Evolutionary conservation across 2,113 vertebrate genomes (phyloP).

Genomic region (Leptodactylus fuscus): DNA sequence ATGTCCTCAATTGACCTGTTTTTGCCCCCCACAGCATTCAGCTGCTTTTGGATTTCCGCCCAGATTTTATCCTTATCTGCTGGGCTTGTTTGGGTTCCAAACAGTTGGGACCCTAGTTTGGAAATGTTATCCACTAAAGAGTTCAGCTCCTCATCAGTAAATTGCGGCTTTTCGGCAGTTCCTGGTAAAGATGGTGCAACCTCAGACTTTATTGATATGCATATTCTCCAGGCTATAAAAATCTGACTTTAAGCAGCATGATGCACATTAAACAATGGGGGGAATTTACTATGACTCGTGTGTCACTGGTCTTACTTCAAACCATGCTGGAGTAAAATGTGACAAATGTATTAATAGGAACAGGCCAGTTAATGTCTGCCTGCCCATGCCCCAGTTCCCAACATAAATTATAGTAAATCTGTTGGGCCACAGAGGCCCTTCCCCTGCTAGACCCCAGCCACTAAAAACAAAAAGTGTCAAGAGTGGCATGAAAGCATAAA

Average conservation of each 20-base stretch:
- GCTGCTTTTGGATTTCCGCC: constrained; percentile 50
- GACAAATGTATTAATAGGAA: too few relatives aligned
- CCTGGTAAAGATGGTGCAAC: constrained; percentile 55
- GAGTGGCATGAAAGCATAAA: too few relatives aligned
- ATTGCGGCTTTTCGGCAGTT: constrained; percentile 27
- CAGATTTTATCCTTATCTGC: constrained; percentile 55
- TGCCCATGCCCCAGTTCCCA: too few relatives aligned
- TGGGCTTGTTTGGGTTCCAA: constrained; percentile 38
- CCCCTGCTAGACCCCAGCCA: too few relatives aligned
- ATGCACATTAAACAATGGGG: not conserved
- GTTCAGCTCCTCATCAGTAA: constrained; percentile 54
- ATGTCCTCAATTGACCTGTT: constrained; percentile 49
- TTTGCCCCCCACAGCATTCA: constrained; percentile 57
- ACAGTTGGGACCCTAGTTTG: constrained; percentile 52
- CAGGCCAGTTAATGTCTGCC: too few relatives aligned
- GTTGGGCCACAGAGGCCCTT: too few relatives aligned
- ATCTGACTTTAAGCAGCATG: not conserved
- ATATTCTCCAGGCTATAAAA: constrained; percentile 26
- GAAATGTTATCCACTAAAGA: constrained; percentile 56
- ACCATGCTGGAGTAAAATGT: too few relatives aligned
- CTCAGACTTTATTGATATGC: constrained; percentile 36
- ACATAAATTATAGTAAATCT: too few relatives aligned
- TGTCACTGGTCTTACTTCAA: too few relatives aligned
- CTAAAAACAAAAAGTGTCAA: too few relatives aligned
- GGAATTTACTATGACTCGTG: too few relatives aligned